Percentiles rank a stretch among this genome's conserved stretches.
phyloP scores from a whole-genome alignment of 1,140 invertebrate species.

The Drosophila guanche region DNA sequence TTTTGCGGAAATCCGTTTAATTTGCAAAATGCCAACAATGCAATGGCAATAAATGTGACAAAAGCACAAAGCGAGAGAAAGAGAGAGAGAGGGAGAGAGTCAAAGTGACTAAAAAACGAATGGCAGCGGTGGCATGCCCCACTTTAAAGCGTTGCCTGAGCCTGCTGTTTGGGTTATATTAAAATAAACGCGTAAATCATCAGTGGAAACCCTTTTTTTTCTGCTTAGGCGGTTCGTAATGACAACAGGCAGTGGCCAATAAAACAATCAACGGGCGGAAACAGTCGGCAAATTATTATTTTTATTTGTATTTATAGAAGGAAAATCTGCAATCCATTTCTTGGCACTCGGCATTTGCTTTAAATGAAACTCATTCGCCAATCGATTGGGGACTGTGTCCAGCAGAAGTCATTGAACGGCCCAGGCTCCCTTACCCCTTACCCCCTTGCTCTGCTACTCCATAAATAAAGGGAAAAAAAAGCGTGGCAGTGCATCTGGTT shows the following conservation, averaged over 20 bases:
- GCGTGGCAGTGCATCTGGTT: constrained; percentile 34
- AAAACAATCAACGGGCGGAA: constrained; percentile 37
- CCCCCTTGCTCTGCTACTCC: constrained; percentile 13
- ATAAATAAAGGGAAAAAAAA: constrained; percentile 43
- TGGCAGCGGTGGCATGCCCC: constrained; percentile 20
- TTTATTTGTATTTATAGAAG: constrained; percentile 1
- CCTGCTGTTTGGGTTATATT: constrained; percentile 20
- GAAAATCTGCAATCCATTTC: no score
- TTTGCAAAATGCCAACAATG: constrained; percentile 78
- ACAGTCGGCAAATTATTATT: background rate
- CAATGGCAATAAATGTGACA: constrained; percentile 74
- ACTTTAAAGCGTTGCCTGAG: constrained; percentile 29
- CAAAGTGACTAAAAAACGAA: constrained; percentile 21
- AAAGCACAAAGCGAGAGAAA: constrained; percentile 46
- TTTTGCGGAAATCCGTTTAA: constrained; percentile 78
- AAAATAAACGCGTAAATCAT: constrained; percentile 32
- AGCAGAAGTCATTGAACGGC: background rate
- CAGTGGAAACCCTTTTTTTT: background rate
- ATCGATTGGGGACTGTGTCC: no score
- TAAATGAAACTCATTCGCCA: constrained; percentile 2
- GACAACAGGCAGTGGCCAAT: constrained; percentile 36
- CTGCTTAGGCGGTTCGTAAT: constrained; percentile 5
- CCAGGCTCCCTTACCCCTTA: no score
- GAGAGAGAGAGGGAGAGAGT: constrained; percentile 26
- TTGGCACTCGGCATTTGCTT: no score